Base-by-base conservation (phyloP, 2,797 vertebrate species). In the Bradypodion pumilum region DNA sequence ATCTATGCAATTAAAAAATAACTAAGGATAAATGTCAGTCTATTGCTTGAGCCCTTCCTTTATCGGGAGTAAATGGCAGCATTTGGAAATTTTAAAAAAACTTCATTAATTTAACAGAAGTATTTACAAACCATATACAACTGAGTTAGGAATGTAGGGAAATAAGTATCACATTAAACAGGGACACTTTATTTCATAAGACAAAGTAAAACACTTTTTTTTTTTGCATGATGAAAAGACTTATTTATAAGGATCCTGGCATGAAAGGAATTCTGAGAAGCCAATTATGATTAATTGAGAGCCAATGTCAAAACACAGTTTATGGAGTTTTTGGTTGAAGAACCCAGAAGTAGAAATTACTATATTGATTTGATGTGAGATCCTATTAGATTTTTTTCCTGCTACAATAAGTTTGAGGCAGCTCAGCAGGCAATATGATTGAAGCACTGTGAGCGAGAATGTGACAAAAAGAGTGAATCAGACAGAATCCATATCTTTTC, bases 1-100 rank as follows among this genome's bases (percentile, higher is more conserved):
- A 81, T 29, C 77, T 70, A 23, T n/a, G 40, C 73, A 7, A 69
- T 85, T 82, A 72, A 83, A n/a, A 86, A 74, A 2, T 4, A n/a
- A 5, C 19, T 63, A 29, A 49, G 46, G 66, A 46, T 27, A 42
- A 21, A 42, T 46, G 40, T 35, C 56, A 8, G 46, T n/a, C 3
- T 73, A 35, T 32, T 15, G 80, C 7, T 79, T 6, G 83, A 75
- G 66, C 62, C 0, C 15, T 73, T 78, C 0, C 15, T 73, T 78
- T 84, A 52, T 37, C 13, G 74, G 32, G 52, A 76, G 29, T 2
- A 73, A 81, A 78, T 40, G 7, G 6, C 69, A 60, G 59, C 32
- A 62, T 74, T 37, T 74, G 70, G 6, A 82, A 65, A n/a, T n/a
- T n/a, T 74, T 63, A 74, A 82, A 82, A 23, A 63, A 4, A n/a